Conservation (phyloP, 2,888 invertebrate species). For the Plagodis dolabraria region DNA sequence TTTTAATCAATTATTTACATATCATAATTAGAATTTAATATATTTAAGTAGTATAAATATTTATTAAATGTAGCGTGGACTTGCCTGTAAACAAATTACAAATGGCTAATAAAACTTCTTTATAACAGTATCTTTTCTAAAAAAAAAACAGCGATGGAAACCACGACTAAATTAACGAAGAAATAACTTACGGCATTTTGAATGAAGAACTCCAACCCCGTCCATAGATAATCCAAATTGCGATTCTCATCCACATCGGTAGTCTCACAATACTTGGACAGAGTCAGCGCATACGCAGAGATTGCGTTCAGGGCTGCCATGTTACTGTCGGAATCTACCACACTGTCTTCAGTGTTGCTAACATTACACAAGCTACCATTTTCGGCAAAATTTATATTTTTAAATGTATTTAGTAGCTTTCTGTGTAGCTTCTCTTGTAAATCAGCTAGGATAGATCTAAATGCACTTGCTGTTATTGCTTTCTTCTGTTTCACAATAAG, state of each 20-base stretch:
- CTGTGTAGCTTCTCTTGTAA: constrained; percentile 73
- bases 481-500: constrained; percentile 73
- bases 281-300: constrained; percentile 69
- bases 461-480: constrained; percentile 64
- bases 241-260: constrained; percentile 61
- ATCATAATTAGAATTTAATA: too few species aligned
- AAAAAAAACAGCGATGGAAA: too few species aligned
- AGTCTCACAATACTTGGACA: constrained; percentile 73
- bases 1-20: too few species aligned
- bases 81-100: too few species aligned
- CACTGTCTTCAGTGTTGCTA: constrained; percentile 61
- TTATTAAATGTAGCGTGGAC: too few species aligned
- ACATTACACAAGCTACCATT: constrained; percentile 44
- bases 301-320: constrained; percentile 73
- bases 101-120: too few species aligned
- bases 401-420: constrained; percentile 65
- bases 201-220: constrained; percentile 68
- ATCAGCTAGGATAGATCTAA: constrained; percentile 69
- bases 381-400: constrained; percentile 62
- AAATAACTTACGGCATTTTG: constrained; percentile 69
- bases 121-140: too few species aligned
- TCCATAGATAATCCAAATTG: constrained; percentile 68
- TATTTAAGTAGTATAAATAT: too few species aligned
- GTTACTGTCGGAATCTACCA: constrained; percentile 53
- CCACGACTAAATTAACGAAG: background rate